Evolutionary conservation across 2,797 vertebrate genomes (phyloP).

Genomic region (Clamator glandarius): DNA sequence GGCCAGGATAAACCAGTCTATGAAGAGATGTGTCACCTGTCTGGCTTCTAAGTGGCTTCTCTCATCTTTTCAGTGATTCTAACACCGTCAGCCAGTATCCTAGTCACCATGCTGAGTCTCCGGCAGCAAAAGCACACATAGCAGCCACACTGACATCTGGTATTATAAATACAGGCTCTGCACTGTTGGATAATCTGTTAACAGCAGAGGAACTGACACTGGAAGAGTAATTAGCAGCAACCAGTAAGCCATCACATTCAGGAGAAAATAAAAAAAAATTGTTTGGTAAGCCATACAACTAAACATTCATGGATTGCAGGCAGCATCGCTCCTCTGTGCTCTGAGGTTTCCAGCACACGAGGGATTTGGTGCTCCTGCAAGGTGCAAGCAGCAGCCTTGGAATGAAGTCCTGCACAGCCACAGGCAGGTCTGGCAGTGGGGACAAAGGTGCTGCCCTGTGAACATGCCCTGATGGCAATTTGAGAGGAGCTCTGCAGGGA

Average conservation of each 20-base stretch:
- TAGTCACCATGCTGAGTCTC: slow-evolving; percentile 7
- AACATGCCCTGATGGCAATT: not conserved
- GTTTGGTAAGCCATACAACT: not conserved
- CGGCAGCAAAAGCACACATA: slow-evolving; percentile 6
- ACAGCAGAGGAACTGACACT: slow-evolving; percentile 37
- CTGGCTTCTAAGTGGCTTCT: not conserved
- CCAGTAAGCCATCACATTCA: not conserved
- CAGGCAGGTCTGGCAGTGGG: not conserved
- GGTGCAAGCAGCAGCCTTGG: not conserved
- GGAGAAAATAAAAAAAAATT: not conserved
- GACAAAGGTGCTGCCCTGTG: not conserved
- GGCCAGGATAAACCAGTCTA: slow-evolving; percentile 3
- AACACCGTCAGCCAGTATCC: not conserved
- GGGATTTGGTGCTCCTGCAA: not conserved
- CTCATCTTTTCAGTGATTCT: not conserved
- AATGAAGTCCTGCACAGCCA: not conserved
- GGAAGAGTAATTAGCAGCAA: slow-evolving; percentile 47
- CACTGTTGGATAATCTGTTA: slow-evolving; percentile 60
- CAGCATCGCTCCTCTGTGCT: not conserved
- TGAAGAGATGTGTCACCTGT: not conserved
- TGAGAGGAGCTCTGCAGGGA: not conserved
- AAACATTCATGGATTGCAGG: not conserved
- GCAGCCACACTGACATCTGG: slow-evolving; percentile 53
- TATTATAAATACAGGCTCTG: slow-evolving; percentile 55
- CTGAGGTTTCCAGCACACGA: rapidly evolving